Conservation (phyloP, 2,888 invertebrate species). For the Drosophila ezoana region DNA sequence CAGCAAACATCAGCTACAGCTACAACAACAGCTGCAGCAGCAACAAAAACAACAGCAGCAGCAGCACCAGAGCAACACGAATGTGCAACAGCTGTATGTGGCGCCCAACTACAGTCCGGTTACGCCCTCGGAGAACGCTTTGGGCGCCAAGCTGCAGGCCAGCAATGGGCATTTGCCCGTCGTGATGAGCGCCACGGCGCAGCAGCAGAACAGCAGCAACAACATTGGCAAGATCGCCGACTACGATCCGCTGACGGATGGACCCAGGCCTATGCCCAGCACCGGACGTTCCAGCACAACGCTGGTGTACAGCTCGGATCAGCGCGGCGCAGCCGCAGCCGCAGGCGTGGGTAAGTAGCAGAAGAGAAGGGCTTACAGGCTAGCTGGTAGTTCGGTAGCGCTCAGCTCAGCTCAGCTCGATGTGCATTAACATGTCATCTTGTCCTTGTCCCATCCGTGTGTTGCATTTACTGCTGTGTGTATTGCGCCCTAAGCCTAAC, state of each 20-base stretch:
- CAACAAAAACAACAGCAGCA: slow-evolving; percentile 45
- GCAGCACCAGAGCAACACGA: slow-evolving; percentile 47
- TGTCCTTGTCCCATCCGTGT: slow-evolving; percentile 34
- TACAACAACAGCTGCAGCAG: slow-evolving; percentile 55
- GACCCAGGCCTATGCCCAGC: slow-evolving; percentile 89
- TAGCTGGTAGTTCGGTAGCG: slow-evolving; percentile 68
- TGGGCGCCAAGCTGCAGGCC: slow-evolving; percentile 51
- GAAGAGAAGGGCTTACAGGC: slow-evolving; percentile 24
- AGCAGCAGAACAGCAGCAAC: slow-evolving; percentile 47
- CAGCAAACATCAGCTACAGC: slow-evolving; percentile 61
- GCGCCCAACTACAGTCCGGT: slow-evolving; percentile 71
- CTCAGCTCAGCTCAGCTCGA: slow-evolving; percentile 56
- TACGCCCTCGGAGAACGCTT: slow-evolving; percentile 69
- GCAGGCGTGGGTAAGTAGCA: slow-evolving; percentile 86
- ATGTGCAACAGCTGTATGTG: slow-evolving; percentile 75
- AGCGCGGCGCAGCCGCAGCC: slow-evolving; percentile 85
- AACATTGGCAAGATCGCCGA: slow-evolving; percentile 91
- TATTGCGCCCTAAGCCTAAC: background rate
- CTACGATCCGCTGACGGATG: slow-evolving; percentile 91
- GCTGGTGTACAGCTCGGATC: slow-evolving; percentile 93
- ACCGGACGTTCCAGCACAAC: slow-evolving; percentile 92
- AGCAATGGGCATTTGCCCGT: slow-evolving; percentile 65
- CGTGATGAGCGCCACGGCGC: slow-evolving; percentile 8
- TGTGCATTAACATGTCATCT: slow-evolving; percentile 61
- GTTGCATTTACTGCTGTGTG: background rate